These are phyloP conservation scores for Paralichthys olivaceus DNA, from an alignment of 2,113 vertebrate genomes.

Conservation along the genomic window DNA sequence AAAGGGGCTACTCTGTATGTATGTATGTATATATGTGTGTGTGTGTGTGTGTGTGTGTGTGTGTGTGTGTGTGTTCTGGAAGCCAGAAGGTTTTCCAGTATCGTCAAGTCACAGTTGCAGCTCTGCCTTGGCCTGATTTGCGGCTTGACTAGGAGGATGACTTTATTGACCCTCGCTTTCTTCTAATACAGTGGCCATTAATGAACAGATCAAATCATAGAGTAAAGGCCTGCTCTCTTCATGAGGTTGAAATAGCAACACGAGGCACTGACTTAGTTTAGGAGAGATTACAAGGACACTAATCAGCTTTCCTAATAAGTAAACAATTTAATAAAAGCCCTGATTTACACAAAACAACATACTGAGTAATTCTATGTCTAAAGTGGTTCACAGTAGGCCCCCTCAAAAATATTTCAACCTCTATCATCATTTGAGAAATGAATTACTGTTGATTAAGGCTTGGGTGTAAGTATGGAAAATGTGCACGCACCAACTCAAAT, in stretches of 20 bases:
- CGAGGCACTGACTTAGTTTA: slow-evolving; percentile 19
- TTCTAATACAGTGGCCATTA: slow-evolving; percentile 46
- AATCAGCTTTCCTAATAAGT: neutral
- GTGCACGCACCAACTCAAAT: neutral
- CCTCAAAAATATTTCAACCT: slow-evolving; percentile 12
- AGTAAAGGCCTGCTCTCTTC: slow-evolving; percentile 33
- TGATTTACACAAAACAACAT: neutral
- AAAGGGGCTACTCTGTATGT: neutral
- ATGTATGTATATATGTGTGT: slow-evolving; percentile 3
- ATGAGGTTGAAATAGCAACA: slow-evolving; percentile 19
- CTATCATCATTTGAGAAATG: slow-evolving; percentile 1
- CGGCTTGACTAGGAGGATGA: slow-evolving; percentile 18
- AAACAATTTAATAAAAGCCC: neutral
- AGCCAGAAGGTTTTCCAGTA: slow-evolving; percentile 58
- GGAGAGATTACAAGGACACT: slow-evolving; percentile 7
- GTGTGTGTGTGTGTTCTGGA: neutral
- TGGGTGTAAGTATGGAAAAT: slow-evolving; percentile 43
- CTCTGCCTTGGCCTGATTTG: slow-evolving; percentile 43
- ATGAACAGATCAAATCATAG: slow-evolving; percentile 56
- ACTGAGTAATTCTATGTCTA: slow-evolving; percentile 19
- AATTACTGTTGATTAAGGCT: slow-evolving; percentile 34
- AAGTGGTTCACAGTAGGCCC: slow-evolving; percentile 17
- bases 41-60: slow-evolving; percentile 26
- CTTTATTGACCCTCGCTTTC: slow-evolving; percentile 42
- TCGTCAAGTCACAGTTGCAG: slow-evolving; percentile 56